These are phyloP conservation scores for Clarias batrachus DNA, from an alignment of 2,113 vertebrate species.

Conservation along the genomic window DNA sequence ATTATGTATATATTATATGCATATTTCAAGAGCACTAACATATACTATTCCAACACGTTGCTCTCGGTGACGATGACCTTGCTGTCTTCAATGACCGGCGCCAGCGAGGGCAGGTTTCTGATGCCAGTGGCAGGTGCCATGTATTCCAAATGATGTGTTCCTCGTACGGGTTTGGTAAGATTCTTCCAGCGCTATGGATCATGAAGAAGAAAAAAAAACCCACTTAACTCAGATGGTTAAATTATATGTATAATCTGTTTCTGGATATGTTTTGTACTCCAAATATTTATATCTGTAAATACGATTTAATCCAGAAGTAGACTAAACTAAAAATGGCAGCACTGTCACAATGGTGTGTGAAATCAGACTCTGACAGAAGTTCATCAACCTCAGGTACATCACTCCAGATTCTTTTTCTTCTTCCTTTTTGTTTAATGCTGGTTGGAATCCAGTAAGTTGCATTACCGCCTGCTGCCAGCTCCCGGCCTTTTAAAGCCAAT, in stretches of 20 bases:
- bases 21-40: no score
- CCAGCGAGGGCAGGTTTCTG: slow-evolving; percentile 68
- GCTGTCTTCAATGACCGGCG: slow-evolving; percentile 70
- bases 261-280: no score
- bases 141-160: slow-evolving; percentile 77
- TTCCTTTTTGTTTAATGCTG: not conserved
- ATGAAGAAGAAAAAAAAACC: slow-evolving; percentile 8
- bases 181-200: slow-evolving; percentile 71
- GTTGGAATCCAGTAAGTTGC: no score
- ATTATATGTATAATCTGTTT: no score
- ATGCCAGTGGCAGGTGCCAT: slow-evolving; percentile 72
- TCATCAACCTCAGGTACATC: no score
- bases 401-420: no score
- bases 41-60: slow-evolving; percentile 68
- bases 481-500: no score
- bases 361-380: no score
- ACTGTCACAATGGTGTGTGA: not conserved
- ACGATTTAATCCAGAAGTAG: not conserved
- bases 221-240: not conserved
- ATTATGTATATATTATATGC: no score
- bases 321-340: not conserved
- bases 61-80: slow-evolving; percentile 82
- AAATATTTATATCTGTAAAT: no score
- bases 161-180: slow-evolving; percentile 78
- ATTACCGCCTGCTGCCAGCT: no score